Base-by-base conservation (phyloP, 2,113 vertebrate genomes). In the Gymnobelideus leadbeateri region DNA sequence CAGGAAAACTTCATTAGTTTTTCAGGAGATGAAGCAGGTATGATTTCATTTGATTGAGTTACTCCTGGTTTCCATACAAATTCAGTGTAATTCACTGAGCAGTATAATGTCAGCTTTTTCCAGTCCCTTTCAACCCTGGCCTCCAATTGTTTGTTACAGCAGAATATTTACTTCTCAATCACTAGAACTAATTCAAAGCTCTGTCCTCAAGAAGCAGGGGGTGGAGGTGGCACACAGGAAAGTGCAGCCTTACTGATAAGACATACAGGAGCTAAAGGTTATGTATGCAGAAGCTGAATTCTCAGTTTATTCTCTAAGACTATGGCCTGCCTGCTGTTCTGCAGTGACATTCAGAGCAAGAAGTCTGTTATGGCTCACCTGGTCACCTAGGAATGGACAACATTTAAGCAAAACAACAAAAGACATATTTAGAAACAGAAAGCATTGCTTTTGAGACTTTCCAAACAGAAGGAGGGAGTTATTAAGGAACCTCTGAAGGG, bases 361-460 rank as follows among this genome's bases (percentile, higher is more conserved):
- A 96, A 96, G 95, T 90, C 54, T 95, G 97, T 96, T 96, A 91
- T 96, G 24, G 43, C 37, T 8, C 84, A 23, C 16, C 10, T 16
- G 8, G 12, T 31, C 91, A n/a, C 28, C 24, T n/a, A 94, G 68
- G 24, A 43, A 68, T 24, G 0, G 10, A 53, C 97, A 91, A 54
- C 50, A 23, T 97, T 96, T 84, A 84, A 43, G 7, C 95, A 94
- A 97, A 96, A 61, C 97, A 94, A 92, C 37, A 43, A 84, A 23
- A 84, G 43, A 43, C 68, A 43, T 51, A 68, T 95, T 98, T 92
- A 93, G 94, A 98, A 96, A 97, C 95, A 97, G 98, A 97, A 96
- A 92, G 10, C 25, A 28, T 47, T 50, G 47, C n/a, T 50, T 90
- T 1, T 14, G 46, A 50, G 47, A 51, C 89, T 90, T 90, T 43